A percentile compares a stretch with the other conserved stretches of the same genome.
Evolutionary conservation across 2,888 invertebrate genomes (phyloP).

Genomic region (Iselma pallidipennis): DNA sequence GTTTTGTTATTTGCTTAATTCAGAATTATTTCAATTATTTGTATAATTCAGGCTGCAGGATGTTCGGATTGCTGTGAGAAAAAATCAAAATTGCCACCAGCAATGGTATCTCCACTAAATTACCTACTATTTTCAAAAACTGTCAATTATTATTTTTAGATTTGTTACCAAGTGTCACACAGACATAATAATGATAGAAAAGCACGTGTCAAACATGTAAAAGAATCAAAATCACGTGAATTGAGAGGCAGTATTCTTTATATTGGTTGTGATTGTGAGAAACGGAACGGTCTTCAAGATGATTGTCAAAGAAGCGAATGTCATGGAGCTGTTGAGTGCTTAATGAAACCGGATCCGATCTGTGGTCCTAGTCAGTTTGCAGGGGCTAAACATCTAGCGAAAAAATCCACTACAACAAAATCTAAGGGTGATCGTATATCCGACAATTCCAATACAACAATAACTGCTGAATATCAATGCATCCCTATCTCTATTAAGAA

Average conservation of each 20-base stretch:
- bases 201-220: constrained; percentile 42
- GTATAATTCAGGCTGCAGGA: constrained; percentile 59
- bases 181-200: constrained; percentile 4
- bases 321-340: constrained; percentile 58
- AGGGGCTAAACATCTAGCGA: constrained; percentile 49
- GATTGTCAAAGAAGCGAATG: constrained; percentile 62
- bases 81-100: neutral
- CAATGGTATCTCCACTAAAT: neutral
- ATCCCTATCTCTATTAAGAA: too few relatives aligned
- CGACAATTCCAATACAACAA: too few relatives aligned
- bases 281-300: constrained; percentile 64
- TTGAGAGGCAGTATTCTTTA: constrained; percentile 60
- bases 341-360: constrained; percentile 56
- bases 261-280: constrained; percentile 63
- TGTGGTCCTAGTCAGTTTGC: constrained; percentile 57
- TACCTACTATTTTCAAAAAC: neutral
- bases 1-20: constrained; percentile 55
- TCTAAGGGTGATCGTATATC: constrained; percentile 4
- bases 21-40: constrained; percentile 55
- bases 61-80: constrained; percentile 55
- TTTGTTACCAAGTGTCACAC: constrained; percentile 37
- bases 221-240: constrained; percentile 59
- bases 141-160: constrained; percentile 22
- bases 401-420: constrained; percentile 18
- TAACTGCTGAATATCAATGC: too few relatives aligned